Evolutionary conservation across 2,888 invertebrate genomes (phyloP), one percentile per base, ranked within the genome.

Genomic region (Hyalella azteca): DNA sequence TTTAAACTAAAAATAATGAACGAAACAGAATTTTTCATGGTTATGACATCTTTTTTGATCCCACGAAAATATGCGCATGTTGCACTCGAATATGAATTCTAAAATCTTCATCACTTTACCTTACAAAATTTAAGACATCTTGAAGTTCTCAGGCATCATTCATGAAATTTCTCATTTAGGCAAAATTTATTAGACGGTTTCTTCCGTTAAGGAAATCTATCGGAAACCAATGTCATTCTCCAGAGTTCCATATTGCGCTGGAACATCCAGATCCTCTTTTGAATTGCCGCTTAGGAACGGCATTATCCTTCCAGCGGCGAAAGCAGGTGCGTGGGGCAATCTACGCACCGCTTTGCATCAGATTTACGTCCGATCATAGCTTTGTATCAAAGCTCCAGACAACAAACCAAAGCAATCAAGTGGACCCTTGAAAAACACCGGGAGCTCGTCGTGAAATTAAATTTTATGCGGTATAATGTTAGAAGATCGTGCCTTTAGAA

Each of bases 191-290:
- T 66, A 32, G 66, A 66, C 66, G 36, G 66, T 29, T 66, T 59
- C 66, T 66, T 66, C 66, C 66, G 22, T 29, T 66, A 66, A 66
- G 66, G 66, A 66, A 66, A 66, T 66, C 66, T 66, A 66, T 66
- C 66, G 66, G 66, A 66, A 66, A 66, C 66, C 66, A 36, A 66
- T 66, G 66, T 66, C 66, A 66, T 22, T 66, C 36, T 66, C 66
- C 66, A 66, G 66, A 66, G 36, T 36, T 66, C 66, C 66, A 66
- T 66, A 66, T 66, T 29, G 66, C 66, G 19, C 36, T 66, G 36
- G 66, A 66, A 22, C 36, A 66, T 66, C 66, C 39, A 66, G 66
- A 32, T n/a, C 54, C 29, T 32, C 29, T 29, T 32, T 36, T 15
- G 66, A 36, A 66, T 36, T 36, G 66, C 66, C 66, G 19, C 36